Base-by-base conservation (phyloP, 92 coral and sea anemone genomes). In the Palythoa grandis region DNA sequence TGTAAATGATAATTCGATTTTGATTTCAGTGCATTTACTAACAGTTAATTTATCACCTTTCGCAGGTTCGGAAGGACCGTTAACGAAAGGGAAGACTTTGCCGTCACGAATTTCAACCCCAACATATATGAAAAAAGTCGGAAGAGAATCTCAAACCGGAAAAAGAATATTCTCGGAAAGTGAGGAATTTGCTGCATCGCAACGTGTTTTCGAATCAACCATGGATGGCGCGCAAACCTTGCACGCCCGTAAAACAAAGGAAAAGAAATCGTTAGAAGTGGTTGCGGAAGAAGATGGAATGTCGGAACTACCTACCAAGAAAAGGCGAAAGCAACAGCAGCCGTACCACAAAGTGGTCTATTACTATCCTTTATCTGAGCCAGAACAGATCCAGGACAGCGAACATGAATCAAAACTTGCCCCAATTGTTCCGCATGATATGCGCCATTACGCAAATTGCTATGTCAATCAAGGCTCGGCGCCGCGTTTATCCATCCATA, bases 361-460 rank as follows among this genome's bases (percentile, higher is more conserved):
- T 65, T 80, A 65, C 47, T 80, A 80, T 24, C 63, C 85, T 7
- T 11, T 65, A 11, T 19, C 74, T n/a, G 85, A 80, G 75, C 85
- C 74, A 20, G 85, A 66, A 52, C 85, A 80, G 74, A 80, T 22
- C 38, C 73, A 65, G 74, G 74, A 80, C n/a, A 69, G 66, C 48
- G 85, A 67, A 22, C 40, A 65, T 22, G 85, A 66, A 22, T 47
- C 74, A 12, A 54, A 80, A 67, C 47, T 23, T 47, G 50, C 47
- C 2, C 85, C 22, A 48, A 24, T 61, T 23, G 85, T 80, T 80
- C 61, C 93, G 93, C 91, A 70, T 88, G 93, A 87, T 25, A 66
- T 82, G 83, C 85, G 84, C 54, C 91, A 83, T 87, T 91, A 91
- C 93, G 91, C 89, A 83, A 91, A 90, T 87, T 79, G 61, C 84